Base-by-base conservation (phyloP, 2,888 invertebrate species). In the Sceliomorpha sp. region DNA sequence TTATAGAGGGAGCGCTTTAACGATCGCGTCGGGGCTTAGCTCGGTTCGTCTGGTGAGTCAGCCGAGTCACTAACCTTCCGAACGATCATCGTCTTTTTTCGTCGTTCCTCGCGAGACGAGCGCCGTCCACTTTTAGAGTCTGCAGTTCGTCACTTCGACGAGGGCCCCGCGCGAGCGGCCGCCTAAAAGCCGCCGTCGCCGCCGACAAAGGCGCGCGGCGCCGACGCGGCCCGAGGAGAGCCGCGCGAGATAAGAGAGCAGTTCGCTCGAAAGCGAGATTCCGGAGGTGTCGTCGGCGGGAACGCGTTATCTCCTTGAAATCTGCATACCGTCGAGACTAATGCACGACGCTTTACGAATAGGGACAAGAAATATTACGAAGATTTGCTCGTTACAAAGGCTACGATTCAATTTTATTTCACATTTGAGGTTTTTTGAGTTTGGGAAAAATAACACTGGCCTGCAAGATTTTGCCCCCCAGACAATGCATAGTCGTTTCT, bases 1-100 rank as follows among this genome's bases (percentile, higher is more conserved):
- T n/a, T n/a, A n/a, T n/a, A n/a, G n/a, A n/a, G n/a, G n/a, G n/a
- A 14, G 59, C 50, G 51, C 60, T 50, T 53, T 62, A 68, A 69
- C 48, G 58, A 69, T 53, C 47, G 45, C n/a, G n/a, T n/a, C n/a
- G n/a, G n/a, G 40, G 20, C 42, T 36, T 12, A 40, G 40, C 24
- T 13, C 26, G 20, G 24, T 7, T 27, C 9, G 15, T 31, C 53
- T 40, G 47, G 40, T 70, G 70, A 66, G 62, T 70, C 70, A 60
- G 58, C 53, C 64, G 56, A 62, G 66, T 70, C 66, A 70, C 42
- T 70, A 66, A 70, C 70, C 70, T 62, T 64, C 62, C 26, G 29
- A 15, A 50, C 29, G 44, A 53, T 60, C n/a, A n/a, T n/a, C n/a
- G n/a, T n/a, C n/a, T 67, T 67, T 67, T 60, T 51, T 48, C 45